phyloP scores from a whole-genome alignment of 2,888 invertebrate genomes.

The Anagyrus pseudococci region DNA sequence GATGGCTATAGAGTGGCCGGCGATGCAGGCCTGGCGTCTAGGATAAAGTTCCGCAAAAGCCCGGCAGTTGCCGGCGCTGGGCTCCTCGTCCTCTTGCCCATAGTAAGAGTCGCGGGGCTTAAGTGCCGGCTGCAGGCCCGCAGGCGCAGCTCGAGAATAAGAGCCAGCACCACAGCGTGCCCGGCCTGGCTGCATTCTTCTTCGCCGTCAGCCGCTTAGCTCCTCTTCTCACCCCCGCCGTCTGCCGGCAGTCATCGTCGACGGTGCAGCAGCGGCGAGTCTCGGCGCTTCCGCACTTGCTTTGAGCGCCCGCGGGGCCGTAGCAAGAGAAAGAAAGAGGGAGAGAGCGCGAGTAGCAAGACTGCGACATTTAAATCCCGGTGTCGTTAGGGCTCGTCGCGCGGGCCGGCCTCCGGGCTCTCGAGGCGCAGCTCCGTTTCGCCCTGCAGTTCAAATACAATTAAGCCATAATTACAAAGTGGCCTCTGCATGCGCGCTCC shows the following conservation, averaged over 20 bases:
- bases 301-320: slow-evolving; percentile 19
- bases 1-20: no score
- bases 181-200: slow-evolving; percentile 23
- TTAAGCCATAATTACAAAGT: slow-evolving; percentile 43
- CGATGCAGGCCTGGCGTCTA: no score
- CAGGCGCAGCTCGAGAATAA: not conserved
- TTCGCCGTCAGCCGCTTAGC: not conserved
- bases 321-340: not conserved
- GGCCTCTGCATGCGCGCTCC: slow-evolving; percentile 6
- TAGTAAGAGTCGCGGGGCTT: no score
- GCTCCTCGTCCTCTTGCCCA: no score
- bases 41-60: no score
- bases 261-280: no score
- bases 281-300: slow-evolving; percentile 28
- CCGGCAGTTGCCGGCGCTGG: no score
- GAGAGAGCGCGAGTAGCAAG: slow-evolving; percentile 3
- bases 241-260: no score
- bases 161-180: no score
- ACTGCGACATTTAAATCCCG: slow-evolving; percentile 46
- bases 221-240: slow-evolving; percentile 13
- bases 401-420: not conserved
- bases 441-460: slow-evolving; percentile 43
- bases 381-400: slow-evolving; percentile 41
- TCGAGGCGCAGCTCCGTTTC: slow-evolving; percentile 28
- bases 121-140: no score